Percentiles rank a stretch among this genome's conserved stretches.
Evolutionary conservation across 2,797 vertebrate genomes (phyloP).

Genomic region (Hypotaenidia okinawae): DNA sequence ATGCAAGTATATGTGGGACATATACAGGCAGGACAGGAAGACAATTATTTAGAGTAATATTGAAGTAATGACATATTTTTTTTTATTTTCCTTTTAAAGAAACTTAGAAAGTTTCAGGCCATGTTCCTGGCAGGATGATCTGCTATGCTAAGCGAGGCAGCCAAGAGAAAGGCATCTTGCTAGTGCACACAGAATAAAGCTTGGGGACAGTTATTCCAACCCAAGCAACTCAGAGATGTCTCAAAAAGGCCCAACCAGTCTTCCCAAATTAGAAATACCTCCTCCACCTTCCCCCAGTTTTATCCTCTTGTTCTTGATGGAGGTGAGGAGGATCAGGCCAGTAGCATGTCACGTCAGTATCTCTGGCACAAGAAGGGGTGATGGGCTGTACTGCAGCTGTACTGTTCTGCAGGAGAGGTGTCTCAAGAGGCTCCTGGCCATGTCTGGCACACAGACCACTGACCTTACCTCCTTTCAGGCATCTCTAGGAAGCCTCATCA

Average conservation of each 20-base stretch:
- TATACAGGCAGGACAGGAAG: not conserved
- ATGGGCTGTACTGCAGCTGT: not conserved
- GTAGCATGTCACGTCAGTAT: not conserved
- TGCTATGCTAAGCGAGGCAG: not conserved
- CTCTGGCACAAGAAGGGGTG: not conserved
- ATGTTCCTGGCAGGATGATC: not conserved
- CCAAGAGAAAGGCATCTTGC: not conserved
- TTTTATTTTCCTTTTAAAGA: not conserved
- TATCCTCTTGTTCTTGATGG: not conserved
- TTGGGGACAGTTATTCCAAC: not conserved
- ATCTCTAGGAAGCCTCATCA: not conserved
- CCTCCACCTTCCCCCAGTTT: not conserved
- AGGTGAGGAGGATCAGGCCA: not conserved
- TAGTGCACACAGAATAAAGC: not conserved
- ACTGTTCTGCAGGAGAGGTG: not conserved
- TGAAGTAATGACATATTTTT: not conserved
- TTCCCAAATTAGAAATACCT: not conserved
- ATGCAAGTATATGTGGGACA: not conserved
- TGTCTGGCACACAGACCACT: not conserved
- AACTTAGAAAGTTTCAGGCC: not conserved
- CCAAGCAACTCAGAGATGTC: not conserved
- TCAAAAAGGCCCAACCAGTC: not conserved
- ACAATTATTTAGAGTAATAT: not conserved
- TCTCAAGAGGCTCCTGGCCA: not conserved
- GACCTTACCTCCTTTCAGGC: not conserved